Percentiles rank a stretch among this genome's conserved stretches.
These are phyloP conservation scores for Lamellibrachia satsuma DNA, from an alignment of 2,888 invertebrate species.

Conservation along the genomic window DNA sequence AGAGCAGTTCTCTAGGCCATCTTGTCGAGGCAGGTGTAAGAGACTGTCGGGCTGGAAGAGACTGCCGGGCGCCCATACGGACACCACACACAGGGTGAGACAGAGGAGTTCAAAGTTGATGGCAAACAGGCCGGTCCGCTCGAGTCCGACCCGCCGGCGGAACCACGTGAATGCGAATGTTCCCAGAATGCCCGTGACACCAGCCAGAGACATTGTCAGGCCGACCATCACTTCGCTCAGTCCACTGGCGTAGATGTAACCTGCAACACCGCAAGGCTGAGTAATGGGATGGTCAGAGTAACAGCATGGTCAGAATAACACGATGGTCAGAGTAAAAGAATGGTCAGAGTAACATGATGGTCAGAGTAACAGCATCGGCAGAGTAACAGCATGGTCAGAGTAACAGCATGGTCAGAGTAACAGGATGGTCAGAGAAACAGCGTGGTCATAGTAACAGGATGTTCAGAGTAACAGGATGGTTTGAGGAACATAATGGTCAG, in stretches of 20 bases:
- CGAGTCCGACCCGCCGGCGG: slow-evolving; percentile 56
- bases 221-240: slow-evolving; percentile 66
- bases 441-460: no score
- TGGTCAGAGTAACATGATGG: no score
- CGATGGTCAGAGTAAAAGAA: no score
- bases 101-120: slow-evolving; percentile 55
- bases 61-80: slow-evolving; percentile 68
- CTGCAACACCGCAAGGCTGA: slow-evolving; percentile 35
- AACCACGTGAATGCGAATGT: slow-evolving; percentile 67
- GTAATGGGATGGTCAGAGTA: background rate
- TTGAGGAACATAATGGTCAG: no score
- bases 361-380: no score
- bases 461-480: no score
- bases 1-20: background rate
- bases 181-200: slow-evolving; percentile 67
- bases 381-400: no score
- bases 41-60: slow-evolving; percentile 60
- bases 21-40: background rate
- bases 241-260: slow-evolving; percentile 66
- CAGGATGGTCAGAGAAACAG: no score
- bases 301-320: background rate
- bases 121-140: slow-evolving; percentile 53
- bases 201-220: slow-evolving; percentile 65
- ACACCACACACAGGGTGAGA: slow-evolving; percentile 64
- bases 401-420: no score